Percentiles rank a stretch among this genome's conserved stretches.
These are phyloP conservation scores for Ophthalmotilapia sp. DNA, from an alignment of 2,113 vertebrate genomes.

Conservation along the genomic window DNA sequence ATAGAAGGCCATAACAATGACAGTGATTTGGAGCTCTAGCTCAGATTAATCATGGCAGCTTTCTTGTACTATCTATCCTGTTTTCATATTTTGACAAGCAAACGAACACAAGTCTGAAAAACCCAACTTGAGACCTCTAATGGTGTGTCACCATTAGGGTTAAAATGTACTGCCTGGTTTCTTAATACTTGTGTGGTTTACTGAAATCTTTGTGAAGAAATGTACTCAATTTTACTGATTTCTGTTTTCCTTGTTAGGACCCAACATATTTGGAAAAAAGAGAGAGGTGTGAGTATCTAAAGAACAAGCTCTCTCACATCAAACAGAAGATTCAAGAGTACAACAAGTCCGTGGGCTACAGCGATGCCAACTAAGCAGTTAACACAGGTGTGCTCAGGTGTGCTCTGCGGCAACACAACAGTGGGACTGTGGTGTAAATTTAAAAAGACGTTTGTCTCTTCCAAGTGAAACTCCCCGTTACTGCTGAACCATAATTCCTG, in stretches of 20 bases:
- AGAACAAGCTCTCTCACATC: slow-evolving; percentile 94
- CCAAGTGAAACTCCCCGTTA: neutral
- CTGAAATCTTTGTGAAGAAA: neutral
- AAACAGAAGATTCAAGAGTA: slow-evolving; percentile 95
- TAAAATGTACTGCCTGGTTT: neutral
- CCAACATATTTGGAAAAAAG: slow-evolving; percentile 88
- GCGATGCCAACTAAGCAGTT: neutral
- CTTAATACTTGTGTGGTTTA: neutral
- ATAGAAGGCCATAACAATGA: neutral
- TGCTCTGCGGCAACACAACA: neutral
- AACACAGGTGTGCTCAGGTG: neutral
- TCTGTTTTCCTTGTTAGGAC: slow-evolving; percentile 71
- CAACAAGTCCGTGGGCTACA: slow-evolving; percentile 78
- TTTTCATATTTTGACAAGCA: neutral
- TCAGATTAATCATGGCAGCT: neutral
- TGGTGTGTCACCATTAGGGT: neutral
- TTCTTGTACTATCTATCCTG: neutral
- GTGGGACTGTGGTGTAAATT: neutral
- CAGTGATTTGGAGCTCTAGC: neutral
- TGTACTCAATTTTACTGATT: neutral
- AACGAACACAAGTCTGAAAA: neutral
- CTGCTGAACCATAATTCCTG: neutral
- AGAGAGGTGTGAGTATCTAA: slow-evolving; percentile 93
- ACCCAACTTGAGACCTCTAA: neutral
- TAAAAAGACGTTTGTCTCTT: neutral